Base-by-base conservation (phyloP, 2,888 invertebrate genomes). In the Eulithis testata region DNA sequence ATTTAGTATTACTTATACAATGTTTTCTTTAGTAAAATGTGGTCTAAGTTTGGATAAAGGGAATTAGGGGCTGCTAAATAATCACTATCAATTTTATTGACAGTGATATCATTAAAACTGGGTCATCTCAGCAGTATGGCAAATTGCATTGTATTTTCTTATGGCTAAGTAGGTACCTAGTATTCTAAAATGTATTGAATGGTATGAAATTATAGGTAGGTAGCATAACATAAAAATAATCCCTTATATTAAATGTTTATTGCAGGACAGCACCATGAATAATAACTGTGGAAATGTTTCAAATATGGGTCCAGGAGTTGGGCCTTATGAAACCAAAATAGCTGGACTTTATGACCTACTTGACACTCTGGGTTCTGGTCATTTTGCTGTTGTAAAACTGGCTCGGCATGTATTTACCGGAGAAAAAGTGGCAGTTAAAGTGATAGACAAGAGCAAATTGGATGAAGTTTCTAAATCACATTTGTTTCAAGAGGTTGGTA, bases 321-420 rank as follows among this genome's bases (percentile, higher is more conserved):
- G 94, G 52, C 93, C 94, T 66, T 96, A 96, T 87, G 97, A 97
- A 90, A 96, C 97, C 71, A 97, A 98, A 94, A 98, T 98, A 85
- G 98, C 98, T 78, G 99, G 99, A 63, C 94, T 99, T 58, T 99
- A 99, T 91, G 99, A 99, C 93, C 94, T 99, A 85, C 97, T 98
- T 88, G 98, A 98, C 88, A 99, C 99, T 4, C 95, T 99, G 65
- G 99, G 99, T 55, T 97, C 98, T 68, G 99, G 99, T 66, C 99
- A 99, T 93, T 99, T 99, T 94, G 99, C 99, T 70, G 98, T 99
- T 71, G 99, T 99, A 53, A 99, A 99, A 94, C 94, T 98, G 73
- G 99, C 99, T 36, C 94, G 98, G 73, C 99, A 99, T 94, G 99
- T 99, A 65, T 99, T 99, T 90, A 99, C 99, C 60, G 99, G 99